Evolutionary conservation across 2,888 invertebrate genomes (phyloP).

Genomic region (Megalurothrips usitatus): DNA sequence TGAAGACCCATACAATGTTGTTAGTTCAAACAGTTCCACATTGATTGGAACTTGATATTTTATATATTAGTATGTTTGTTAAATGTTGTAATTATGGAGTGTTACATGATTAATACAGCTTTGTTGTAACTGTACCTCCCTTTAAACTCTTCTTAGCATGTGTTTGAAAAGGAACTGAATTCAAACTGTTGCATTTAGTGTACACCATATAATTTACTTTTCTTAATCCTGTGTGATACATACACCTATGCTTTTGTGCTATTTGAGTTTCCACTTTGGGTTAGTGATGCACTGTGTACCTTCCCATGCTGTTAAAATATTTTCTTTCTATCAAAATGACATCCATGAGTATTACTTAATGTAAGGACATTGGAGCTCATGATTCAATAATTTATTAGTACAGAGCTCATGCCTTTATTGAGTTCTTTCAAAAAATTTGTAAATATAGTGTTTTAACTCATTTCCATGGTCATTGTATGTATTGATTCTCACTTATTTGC

Average conservation of each 20-base stretch:
- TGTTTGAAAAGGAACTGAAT: not conserved
- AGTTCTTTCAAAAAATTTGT: not conserved
- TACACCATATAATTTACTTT: not conserved
- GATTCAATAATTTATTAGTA: not conserved
- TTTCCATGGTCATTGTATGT: constrained; percentile 14
- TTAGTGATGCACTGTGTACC: constrained; percentile 16
- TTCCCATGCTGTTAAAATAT: not conserved
- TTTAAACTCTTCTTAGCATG: not conserved
- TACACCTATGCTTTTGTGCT: constrained; percentile 12
- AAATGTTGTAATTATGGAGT: not conserved
- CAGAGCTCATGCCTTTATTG: not conserved
- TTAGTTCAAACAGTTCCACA: not conserved
- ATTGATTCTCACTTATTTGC: not conserved
- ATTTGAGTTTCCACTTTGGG: constrained; percentile 4
- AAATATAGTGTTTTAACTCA: constrained; percentile 10
- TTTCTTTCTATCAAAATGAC: constrained; percentile 7
- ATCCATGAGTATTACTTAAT: not conserved
- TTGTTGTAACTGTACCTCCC: not conserved
- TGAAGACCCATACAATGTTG: not conserved
- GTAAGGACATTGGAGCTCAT: not conserved
- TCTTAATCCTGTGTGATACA: constrained; percentile 12
- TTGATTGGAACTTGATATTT: constrained; percentile 11
- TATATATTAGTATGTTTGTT: constrained; percentile 21
- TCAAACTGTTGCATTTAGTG: constrained; percentile 11
- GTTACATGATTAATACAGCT: not conserved